phyloP scores from a whole-genome alignment of 1,140 invertebrate species.

The Campoletis sonorensis region DNA sequence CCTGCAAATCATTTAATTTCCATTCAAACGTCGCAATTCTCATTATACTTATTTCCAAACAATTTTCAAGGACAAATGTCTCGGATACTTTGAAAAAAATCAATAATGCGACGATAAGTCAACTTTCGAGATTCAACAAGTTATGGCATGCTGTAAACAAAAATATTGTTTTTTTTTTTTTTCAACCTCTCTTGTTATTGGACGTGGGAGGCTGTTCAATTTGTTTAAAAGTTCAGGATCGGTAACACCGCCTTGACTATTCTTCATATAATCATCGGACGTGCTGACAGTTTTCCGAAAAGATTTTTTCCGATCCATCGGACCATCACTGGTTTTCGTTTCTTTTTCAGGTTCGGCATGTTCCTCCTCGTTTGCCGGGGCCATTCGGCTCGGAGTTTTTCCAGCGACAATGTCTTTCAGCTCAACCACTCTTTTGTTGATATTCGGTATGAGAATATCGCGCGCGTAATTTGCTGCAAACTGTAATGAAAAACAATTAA shows the following conservation, averaged over 20 bases:
- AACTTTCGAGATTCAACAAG: no score
- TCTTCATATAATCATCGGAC: slow-evolving; percentile 78
- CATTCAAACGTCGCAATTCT: no score
- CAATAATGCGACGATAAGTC: no score
- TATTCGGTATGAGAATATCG: slow-evolving; percentile 86
- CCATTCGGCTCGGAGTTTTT: slow-evolving; percentile 70
- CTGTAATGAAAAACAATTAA: slow-evolving; percentile 70
- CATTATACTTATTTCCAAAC: no score
- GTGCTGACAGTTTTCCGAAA: slow-evolving; percentile 81
- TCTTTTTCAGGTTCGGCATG: slow-evolving; percentile 63
- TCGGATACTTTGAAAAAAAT: no score
- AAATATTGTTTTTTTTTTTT: slow-evolving; percentile 2
- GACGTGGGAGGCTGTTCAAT: slow-evolving; percentile 79
- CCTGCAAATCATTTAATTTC: slow-evolving; percentile 52
- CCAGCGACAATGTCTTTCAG: slow-evolving; percentile 83
- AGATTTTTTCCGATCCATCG: slow-evolving; percentile 79
- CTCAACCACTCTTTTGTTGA: slow-evolving; percentile 85
- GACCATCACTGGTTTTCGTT: slow-evolving; percentile 61
- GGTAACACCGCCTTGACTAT: slow-evolving; percentile 80
- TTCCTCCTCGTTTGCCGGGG: slow-evolving; percentile 72
- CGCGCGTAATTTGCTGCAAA: slow-evolving; percentile 94
- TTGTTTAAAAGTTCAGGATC: slow-evolving; percentile 83
- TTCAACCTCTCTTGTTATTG: slow-evolving; percentile 81
- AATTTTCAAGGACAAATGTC: no score
- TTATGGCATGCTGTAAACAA: not conserved